Evolutionary conservation across 2,797 vertebrate species (phyloP).

Genomic region (Enteromius argenteus): DNA sequence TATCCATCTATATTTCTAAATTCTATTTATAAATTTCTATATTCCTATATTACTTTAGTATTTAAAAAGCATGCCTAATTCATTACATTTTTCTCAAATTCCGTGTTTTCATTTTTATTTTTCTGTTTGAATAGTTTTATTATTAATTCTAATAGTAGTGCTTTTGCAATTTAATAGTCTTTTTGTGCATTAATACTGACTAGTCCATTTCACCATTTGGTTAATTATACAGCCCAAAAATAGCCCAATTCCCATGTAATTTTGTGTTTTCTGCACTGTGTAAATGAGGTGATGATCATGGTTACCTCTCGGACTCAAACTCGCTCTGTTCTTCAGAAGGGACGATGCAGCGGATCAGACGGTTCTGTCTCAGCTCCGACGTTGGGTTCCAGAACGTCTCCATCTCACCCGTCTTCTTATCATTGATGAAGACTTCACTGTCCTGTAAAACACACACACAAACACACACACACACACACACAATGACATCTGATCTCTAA

Average conservation of each 20-base stretch:
- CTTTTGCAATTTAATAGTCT: background rate
- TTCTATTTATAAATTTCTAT: too few relatives aligned
- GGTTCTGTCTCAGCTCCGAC: slow-evolving; percentile 86
- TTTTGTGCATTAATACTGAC: background rate
- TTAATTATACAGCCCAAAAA: background rate
- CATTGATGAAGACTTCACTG: slow-evolving; percentile 94
- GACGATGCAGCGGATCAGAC: slow-evolving; percentile 90
- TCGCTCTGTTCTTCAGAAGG: slow-evolving; percentile 91
- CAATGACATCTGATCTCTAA: background rate
- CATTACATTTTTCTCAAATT: background rate
- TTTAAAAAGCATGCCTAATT: background rate
- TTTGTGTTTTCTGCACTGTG: background rate
- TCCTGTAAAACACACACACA: slow-evolving; percentile 79
- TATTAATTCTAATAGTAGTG: background rate
- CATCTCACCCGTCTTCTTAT: slow-evolving; percentile 90
- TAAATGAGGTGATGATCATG: slow-evolving; percentile 6
- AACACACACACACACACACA: background rate
- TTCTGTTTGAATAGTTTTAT: background rate
- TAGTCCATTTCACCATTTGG: background rate
- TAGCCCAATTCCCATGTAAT: background rate
- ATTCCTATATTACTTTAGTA: background rate
- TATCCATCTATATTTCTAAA: background rate
- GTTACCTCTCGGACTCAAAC: slow-evolving; percentile 93
- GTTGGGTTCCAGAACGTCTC: slow-evolving; percentile 96
- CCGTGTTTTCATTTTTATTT: background rate